Base-by-base conservation (phyloP, 1,140 invertebrate genomes). In the Plutomurus gul region DNA sequence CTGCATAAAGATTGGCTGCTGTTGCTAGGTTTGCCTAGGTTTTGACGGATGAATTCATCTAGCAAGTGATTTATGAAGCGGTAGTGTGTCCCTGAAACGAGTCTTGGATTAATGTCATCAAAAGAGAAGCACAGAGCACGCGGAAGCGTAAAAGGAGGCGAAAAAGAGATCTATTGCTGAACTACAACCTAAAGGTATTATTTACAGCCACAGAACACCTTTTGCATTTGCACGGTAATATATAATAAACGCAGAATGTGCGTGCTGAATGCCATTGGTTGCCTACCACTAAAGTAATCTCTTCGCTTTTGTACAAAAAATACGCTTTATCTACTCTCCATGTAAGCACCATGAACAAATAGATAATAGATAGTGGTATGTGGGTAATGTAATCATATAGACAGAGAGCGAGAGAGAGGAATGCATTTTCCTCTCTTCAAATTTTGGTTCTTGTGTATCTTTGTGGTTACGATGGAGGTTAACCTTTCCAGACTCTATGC, bases 51-150 rank as follows among this genome's bases (percentile, higher is more conserved):
- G 60, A 70, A 70, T 70, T 70, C 60, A 49, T 36, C 43, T 13
- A 43, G 33, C 36, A 76, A 39, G 37, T 76, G 75, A 76, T 76
- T 76, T 76, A 76, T 76, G 75, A 60, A 56, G 27, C 22, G 18
- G 46, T 4, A 49, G 18, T 33, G 40, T 47, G 20, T 60, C 18
- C 20, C 20, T 56, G 49, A 65, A 56, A 20, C 18, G 49, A 25
- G 20, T 13, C 36, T 36, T 46, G 49, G 49, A 60, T 76, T 60
- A 76, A 37, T 76, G 75, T 60, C 75, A 60, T 76, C 49, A 65
- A 56, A 65, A 22, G 36, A 51, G 47, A 51, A 22, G 47, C 16
- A n/a, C n/a, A 20, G 47, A 22, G 47, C 47, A 51, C n/a, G 20
- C 10, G 18, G 20, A 51, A 10, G 20, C 39, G 39, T 43, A 43